Evolutionary conservation across 2,797 vertebrate genomes (phyloP).

Genomic region (Aphelocoma californica): DNA sequence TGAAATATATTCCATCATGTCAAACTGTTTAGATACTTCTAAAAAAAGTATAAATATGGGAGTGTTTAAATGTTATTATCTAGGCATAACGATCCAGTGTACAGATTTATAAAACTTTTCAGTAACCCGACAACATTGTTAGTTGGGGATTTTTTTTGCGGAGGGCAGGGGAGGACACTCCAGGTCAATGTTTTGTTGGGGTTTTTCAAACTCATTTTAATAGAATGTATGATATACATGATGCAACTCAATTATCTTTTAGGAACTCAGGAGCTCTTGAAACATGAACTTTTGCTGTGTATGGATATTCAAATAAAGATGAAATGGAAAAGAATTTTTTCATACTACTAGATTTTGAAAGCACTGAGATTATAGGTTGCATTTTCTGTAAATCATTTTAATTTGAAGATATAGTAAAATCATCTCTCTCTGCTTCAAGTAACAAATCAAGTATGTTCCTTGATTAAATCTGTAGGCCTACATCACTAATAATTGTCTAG

Average conservation of each 20-base stretch:
- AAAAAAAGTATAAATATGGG: not conserved
- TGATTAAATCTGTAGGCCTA: not conserved
- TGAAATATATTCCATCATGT: not conserved
- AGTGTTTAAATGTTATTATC: not conserved
- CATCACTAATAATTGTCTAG: not conserved
- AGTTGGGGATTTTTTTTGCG: not conserved
- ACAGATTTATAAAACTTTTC: not conserved
- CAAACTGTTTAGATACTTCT: not conserved
- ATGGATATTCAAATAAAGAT: not conserved
- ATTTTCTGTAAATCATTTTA: not conserved
- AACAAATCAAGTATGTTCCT: not conserved
- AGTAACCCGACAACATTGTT: not conserved
- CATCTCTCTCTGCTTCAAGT: not conserved
- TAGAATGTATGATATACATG: not conserved
- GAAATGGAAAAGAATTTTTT: not conserved
- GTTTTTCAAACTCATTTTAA: not conserved
- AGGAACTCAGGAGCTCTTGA: not conserved
- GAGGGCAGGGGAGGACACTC: rapidly evolving
- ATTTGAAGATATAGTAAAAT: not conserved
- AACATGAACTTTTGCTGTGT: not conserved
- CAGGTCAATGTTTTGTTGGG: rapidly evolving
- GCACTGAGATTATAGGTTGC: not conserved
- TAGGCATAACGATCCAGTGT: not conserved
- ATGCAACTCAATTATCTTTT: not conserved
- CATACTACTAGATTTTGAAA: not conserved